A percentile compares a stretch with the other conserved stretches of the same genome.
These are phyloP conservation scores for Corvus cornix DNA, from an alignment of 2,113 vertebrate genomes.

Conservation along the genomic window DNA sequence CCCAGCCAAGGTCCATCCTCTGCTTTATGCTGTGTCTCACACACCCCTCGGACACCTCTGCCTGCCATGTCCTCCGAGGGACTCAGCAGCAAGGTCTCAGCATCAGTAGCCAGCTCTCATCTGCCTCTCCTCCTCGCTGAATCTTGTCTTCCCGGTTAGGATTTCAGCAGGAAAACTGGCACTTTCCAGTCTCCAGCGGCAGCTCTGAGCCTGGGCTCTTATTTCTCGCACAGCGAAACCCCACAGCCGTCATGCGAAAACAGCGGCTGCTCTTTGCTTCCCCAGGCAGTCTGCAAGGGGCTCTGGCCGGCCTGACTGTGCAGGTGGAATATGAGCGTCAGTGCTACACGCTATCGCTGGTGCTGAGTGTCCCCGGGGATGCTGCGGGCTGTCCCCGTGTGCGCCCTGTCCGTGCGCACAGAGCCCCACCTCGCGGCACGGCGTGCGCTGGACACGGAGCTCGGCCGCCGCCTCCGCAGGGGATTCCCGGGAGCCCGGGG, in stretches of 20 bases:
- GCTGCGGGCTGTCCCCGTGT: fast-evolving
- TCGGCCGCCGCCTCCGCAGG: not conserved
- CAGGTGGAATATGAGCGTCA: fast-evolving
- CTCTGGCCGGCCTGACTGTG: fast-evolving
- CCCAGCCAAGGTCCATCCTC: not conserved
- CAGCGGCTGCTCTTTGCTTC: not conserved
- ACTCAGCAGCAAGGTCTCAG: not conserved
- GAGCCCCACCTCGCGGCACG: constrained; percentile 16
- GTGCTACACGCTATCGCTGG: fast-evolving
- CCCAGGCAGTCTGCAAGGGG: fast-evolving
- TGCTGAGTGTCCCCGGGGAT: not conserved
- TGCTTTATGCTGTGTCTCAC: fast-evolving
- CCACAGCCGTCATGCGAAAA: fast-evolving
- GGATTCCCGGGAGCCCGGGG: fast-evolving
- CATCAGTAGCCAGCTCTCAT: not conserved
- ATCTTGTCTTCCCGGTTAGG: not conserved
- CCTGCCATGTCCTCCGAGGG: not conserved
- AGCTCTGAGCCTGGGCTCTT: not conserved
- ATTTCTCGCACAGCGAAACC: fast-evolving
- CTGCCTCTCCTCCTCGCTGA: not conserved
- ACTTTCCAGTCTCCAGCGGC: fast-evolving
- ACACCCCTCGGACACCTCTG: not conserved
- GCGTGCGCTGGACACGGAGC: fast-evolving
- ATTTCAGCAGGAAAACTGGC: not conserved
- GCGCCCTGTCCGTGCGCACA: not conserved